Evolutionary conservation across 2,797 vertebrate genomes (phyloP).

Genomic region (Peromyscus eremicus): DNA sequence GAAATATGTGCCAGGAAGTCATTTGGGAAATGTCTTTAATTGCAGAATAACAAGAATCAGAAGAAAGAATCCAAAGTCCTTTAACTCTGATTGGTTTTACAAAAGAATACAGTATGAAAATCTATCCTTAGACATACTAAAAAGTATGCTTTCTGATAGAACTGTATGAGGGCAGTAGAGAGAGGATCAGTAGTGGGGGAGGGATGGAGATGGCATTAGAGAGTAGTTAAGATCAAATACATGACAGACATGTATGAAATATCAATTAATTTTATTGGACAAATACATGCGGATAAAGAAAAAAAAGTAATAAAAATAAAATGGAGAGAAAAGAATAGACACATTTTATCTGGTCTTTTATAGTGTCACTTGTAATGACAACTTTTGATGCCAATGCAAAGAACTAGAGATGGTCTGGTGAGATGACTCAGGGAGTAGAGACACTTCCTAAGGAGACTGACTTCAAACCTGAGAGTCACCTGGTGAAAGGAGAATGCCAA

Average conservation of each 20-base stretch:
- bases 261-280: background rate
- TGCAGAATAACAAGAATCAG: background rate
- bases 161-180: background rate
- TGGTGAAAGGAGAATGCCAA: background rate
- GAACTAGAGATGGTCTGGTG: background rate
- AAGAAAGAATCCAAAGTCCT: background rate
- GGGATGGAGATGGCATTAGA: too few species aligned
- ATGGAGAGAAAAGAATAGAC: too few species aligned
- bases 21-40: background rate
- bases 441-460: background rate
- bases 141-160: background rate
- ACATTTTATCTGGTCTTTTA: background rate
- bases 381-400: background rate
- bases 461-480: background rate
- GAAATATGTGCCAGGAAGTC: background rate
- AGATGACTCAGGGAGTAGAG: too few species aligned
- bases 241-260: background rate
- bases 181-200: background rate
- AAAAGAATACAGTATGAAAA: background rate
- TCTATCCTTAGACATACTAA: too few species aligned
- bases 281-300: background rate
- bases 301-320: background rate
- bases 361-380: background rate
- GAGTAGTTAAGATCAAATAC: too few species aligned
- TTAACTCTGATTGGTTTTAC: background rate